Conservation (phyloP, 2,888 invertebrate genomes). For the Nomada fucata region DNA sequence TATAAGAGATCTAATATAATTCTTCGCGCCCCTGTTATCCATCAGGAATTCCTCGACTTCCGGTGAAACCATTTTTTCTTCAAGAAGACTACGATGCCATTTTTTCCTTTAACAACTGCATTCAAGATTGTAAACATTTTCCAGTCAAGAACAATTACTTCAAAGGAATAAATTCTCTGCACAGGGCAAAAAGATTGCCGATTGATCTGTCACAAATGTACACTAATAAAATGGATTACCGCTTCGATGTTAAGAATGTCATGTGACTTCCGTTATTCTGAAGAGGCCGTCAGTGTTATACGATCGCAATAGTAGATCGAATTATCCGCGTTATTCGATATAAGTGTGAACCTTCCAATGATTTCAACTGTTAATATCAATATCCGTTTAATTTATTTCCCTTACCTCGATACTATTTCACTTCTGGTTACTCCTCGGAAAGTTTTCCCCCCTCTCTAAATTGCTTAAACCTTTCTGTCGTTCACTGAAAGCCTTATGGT, state of each 20-base stretch:
- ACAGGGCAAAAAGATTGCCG: neutral
- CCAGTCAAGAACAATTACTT: neutral
- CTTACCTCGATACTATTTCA: slow-evolving; percentile 33
- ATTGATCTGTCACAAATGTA: neutral
- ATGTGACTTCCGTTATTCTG: slow-evolving; percentile 22
- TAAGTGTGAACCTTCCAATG: neutral
- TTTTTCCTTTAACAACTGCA: too few relatives aligned
- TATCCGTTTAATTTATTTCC: neutral
- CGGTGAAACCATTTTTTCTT: too few relatives aligned
- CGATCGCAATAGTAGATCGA: neutral
- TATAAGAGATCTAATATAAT: too few relatives aligned
- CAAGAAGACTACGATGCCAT: too few relatives aligned
- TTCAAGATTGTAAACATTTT: neutral
- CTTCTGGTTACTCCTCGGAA: neutral
- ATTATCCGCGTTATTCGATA: neutral
- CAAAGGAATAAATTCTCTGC: neutral
- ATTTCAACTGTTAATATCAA: neutral
- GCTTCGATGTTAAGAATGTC: neutral
- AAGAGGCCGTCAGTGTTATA: neutral
- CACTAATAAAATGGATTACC: neutral
- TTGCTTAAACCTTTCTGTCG: neutral
- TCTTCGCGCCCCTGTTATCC: too few relatives aligned
- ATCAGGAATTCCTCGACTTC: too few relatives aligned
- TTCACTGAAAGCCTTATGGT: slow-evolving; percentile 9
- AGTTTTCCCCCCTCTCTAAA: neutral